Evolutionary conservation across 2,113 vertebrate species (phyloP).

Genomic region (Oncorhynchus gorbuscha): DNA sequence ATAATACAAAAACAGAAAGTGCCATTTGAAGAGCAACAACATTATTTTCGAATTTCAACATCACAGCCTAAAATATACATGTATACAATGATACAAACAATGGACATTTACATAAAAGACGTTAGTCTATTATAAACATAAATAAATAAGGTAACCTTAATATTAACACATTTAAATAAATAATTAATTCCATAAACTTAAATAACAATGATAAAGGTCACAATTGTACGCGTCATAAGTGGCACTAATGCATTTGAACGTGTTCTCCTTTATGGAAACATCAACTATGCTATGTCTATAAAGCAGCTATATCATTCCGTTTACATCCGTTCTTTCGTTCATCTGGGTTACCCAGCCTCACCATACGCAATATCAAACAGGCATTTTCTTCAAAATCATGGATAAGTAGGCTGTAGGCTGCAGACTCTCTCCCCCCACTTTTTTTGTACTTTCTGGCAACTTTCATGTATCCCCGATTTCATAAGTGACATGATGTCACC

Average conservation of each 20-base stretch:
- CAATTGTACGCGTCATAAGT: constrained; percentile 85
- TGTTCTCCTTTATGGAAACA: constrained; percentile 45
- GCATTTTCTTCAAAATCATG: neutral
- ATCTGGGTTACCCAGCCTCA: neutral
- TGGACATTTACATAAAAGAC: constrained; percentile 71
- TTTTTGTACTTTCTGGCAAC: too few species aligned
- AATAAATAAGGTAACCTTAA: constrained; percentile 65
- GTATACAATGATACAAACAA: constrained; percentile 73
- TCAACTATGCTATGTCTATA: constrained; percentile 48
- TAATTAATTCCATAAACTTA: constrained; percentile 84
- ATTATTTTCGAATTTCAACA: constrained; percentile 78
- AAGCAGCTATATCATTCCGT: constrained; percentile 50
- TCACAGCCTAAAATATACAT: constrained; percentile 84
- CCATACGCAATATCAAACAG: neutral
- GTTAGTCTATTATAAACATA: constrained; percentile 57
- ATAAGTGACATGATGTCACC: neutral
- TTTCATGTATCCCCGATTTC: too few species aligned
- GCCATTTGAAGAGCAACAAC: constrained; percentile 75
- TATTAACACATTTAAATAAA: constrained; percentile 82
- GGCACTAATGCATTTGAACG: constrained; percentile 78
- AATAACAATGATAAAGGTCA: constrained; percentile 83
- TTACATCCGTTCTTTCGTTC: constrained; percentile 40
- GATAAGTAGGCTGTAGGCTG: neutral
- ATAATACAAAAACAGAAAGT: constrained; percentile 78
- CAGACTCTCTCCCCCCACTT: neutral